Base-by-base conservation (phyloP, 2,888 invertebrate species). In the Ennomos quercinarius region DNA sequence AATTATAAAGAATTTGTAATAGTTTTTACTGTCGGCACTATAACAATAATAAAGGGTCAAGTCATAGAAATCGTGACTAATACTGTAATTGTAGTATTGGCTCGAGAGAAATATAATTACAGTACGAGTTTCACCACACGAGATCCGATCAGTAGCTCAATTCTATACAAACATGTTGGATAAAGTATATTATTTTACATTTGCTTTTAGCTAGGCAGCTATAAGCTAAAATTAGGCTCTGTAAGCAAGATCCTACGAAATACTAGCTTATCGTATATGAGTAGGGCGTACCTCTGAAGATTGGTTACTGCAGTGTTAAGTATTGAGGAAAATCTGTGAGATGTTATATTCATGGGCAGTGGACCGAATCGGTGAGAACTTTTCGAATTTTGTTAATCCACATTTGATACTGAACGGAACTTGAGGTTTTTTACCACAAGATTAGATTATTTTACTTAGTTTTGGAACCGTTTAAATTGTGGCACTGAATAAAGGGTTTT, bases 331-430 rank as follows among this genome's bases (percentile, higher is more conserved):
- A 47, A 38, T 77, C 74, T 74, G 75, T 76, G 84, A 77, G 86
- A 84, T 77, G 81, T 80, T 83, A 86, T 78, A 86, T 88, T 87
- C 81, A 80, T 68, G 74, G 73, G 79, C 89, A 80, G 76, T 87
- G 84, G 78, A 87, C 85, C 91, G 87, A 77, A 81, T 84, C 92
- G 86, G 84, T 92, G 91, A 89, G 92, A 92, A 92, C 86, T 77
- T 84, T 86, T 86, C 63, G 76, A 82, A 82, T 83, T 84, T 81
- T 74, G 81, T 83, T 85, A 83, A 83, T 86, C 85, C 88, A 84
- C 82, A 87, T 89, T 86, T 86, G 87, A 88, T 87, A 84, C 82
- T 79, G 74, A 82, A 80, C 83, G 83, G 83, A 85, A 79, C 77
- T 79, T 74, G 85, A 80, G 86, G 85, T 84, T 80, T 78, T 70